Percentiles rank a stretch among this genome's conserved stretches.
Conservation (phyloP, 1,140 invertebrate genomes). For the Parasteatoda tepidariorum region DNA sequence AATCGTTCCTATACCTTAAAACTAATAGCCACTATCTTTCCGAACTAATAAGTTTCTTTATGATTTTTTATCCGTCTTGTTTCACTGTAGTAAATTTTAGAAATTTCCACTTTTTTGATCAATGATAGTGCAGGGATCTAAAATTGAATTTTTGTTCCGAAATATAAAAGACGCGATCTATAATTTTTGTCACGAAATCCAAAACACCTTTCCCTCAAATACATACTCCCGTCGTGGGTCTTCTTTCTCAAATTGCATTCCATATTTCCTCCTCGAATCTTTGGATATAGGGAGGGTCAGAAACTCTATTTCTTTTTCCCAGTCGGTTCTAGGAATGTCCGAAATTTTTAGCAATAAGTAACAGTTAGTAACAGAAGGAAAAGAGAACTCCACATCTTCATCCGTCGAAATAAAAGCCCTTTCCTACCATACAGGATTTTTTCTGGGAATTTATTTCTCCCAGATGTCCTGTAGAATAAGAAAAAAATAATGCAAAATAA, state of each 20-base stretch:
- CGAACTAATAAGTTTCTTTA: no score
- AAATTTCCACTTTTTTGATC: no score
- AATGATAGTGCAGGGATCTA: no score
- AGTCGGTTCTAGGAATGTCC: conserved; percentile 16
- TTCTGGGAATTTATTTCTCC: conserved; percentile 20
- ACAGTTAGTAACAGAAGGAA: conserved; percentile 26
- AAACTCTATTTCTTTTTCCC: conserved; percentile 30
- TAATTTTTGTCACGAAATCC: background rate
- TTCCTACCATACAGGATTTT: conserved; percentile 22
- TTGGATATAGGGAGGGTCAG: background rate
- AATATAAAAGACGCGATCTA: background rate
- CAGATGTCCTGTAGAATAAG: conserved; percentile 31
- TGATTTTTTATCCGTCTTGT: no score
- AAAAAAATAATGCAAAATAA: background rate
- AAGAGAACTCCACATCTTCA: conserved; percentile 9
- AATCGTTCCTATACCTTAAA: no score
- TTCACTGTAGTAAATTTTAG: no score
- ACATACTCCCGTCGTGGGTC: background rate
- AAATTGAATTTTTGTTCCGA: no score
- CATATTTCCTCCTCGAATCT: conserved; percentile 20
- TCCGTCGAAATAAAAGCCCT: conserved; percentile 51
- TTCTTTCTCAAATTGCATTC: conserved; percentile 2
- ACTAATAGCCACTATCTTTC: no score
- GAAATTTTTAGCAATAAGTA: conserved; percentile 44
- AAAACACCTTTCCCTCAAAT: background rate